A percentile compares a stretch with the other conserved stretches of the same genome.
Conservation (phyloP, 2,113 vertebrate species). For the Crotalus horridus region DNA sequence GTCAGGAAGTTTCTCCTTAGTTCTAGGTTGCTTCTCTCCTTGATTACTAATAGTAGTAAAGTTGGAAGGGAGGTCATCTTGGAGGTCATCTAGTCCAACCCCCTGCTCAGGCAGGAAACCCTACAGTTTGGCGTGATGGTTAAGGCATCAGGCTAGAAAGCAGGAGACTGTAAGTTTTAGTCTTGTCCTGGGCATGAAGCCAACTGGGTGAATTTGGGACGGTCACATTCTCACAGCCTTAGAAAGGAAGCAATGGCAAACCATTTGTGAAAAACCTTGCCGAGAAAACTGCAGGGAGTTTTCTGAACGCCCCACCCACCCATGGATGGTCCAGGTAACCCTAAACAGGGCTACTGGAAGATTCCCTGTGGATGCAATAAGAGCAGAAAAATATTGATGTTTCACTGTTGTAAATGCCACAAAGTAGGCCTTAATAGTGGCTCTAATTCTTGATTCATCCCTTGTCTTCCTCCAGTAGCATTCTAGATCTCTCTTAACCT, state of each 20-base stretch:
- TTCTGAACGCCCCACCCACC: too few relatives aligned
- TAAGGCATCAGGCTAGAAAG: not conserved
- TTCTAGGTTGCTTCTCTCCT: too few relatives aligned
- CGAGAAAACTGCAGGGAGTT: not conserved
- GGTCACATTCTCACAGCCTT: not conserved
- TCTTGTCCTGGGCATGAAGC: not conserved
- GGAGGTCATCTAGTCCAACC: too few relatives aligned
- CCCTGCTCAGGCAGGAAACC: too few relatives aligned
- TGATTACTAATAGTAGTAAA: too few relatives aligned
- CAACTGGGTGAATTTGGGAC: too few relatives aligned
- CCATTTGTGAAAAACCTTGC: not conserved
- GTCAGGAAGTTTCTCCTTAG: too few relatives aligned
- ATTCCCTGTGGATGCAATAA: not conserved
- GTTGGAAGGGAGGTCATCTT: too few relatives aligned
- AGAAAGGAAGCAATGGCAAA: not conserved
- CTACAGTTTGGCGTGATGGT: not conserved
- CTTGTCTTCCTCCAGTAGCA: not conserved
- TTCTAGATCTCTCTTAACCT: not conserved
- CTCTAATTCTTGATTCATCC: not conserved
- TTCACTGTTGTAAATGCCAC: not conserved
- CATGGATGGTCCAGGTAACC: not conserved
- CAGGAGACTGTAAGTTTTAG: not conserved
- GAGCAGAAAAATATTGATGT: not conserved
- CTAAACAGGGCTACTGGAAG: not conserved
- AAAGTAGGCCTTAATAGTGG: not conserved